Conservation (phyloP, 2,888 invertebrate species). For the Gerosis bhagava region DNA sequence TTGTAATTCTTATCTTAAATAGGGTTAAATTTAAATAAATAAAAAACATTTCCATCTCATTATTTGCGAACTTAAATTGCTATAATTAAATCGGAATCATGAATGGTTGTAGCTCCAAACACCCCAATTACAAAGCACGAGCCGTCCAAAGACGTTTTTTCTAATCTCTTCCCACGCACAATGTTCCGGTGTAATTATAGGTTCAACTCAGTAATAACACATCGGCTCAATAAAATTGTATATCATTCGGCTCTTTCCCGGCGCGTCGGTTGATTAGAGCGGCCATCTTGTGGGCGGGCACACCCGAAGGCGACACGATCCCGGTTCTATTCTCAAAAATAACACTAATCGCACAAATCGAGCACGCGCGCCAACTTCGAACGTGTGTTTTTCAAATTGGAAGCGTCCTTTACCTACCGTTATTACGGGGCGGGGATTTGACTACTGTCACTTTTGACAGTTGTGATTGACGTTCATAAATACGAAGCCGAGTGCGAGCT, state of each 20-base stretch:
- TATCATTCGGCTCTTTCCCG: slow-evolving; percentile 76
- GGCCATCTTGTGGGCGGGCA: slow-evolving; percentile 80
- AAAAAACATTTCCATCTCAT: slow-evolving; percentile 29
- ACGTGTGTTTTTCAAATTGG: slow-evolving; percentile 80
- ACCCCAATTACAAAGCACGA: slow-evolving; percentile 74
- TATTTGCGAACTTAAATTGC: slow-evolving; percentile 41
- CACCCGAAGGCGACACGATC: slow-evolving; percentile 78
- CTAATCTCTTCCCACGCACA: slow-evolving; percentile 79
- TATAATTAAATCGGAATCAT: slow-evolving; percentile 62
- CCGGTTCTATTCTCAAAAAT: slow-evolving; percentile 79
- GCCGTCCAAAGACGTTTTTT: slow-evolving; percentile 70
- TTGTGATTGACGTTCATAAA: slow-evolving; percentile 78
- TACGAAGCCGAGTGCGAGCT: slow-evolving; percentile 72
- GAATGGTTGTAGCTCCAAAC: slow-evolving; percentile 52
- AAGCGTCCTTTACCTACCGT: slow-evolving; percentile 70
- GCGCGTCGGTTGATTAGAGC: slow-evolving; percentile 74
- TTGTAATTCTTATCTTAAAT: slow-evolving; percentile 15
- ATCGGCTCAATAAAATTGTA: slow-evolving; percentile 81
- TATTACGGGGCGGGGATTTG: slow-evolving; percentile 73
- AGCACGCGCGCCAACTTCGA: slow-evolving; percentile 72
- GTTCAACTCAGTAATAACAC: slow-evolving; percentile 77
- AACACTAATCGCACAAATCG: slow-evolving; percentile 78
- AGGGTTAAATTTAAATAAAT: slow-evolving; percentile 6
- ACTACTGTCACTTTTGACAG: slow-evolving; percentile 79
- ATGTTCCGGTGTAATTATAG: slow-evolving; percentile 74